Evolutionary conservation across 1,140 invertebrate species (phyloP), one percentile per base, ranked within the genome.

Genomic region (Formica exsecta): DNA sequence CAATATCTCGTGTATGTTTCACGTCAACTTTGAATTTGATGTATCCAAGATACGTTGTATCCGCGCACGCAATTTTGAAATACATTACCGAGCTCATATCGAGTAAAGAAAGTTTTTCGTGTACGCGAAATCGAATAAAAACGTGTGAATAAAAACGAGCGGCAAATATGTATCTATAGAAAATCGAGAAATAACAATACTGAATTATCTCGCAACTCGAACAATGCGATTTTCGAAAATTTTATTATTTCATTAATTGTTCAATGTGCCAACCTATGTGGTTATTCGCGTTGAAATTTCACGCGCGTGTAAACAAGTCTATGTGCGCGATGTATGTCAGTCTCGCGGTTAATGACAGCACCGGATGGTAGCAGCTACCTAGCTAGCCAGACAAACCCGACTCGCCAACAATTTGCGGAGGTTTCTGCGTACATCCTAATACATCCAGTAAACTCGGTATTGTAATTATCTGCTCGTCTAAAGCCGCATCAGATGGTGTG

Each of bases 101-200:
- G 16, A 61, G 22, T 77, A 32, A 77, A 13, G 13, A 51, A 1
- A 19, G 4, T 9, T 59, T n/a, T 13, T 41, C 22, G 7, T 22
- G n/a, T 16, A 13, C 9, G 9, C 19, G 11, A 11, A 11, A 32
- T 44, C 16, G 11, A 7, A 32, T 22, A 22, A 22, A 22, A 22
- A 22, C 9, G n/a, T 62, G 22, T 62, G 25, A 32, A 57, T 64
- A 65, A 32, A 64, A 77, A 59, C 1, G 6, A 25, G n/a, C 7
- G 5, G 51, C 41, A 22, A 51, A 29, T 29, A 29, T 29, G 25
- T 29, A 36, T 22, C 11, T 36, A 1, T 36, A 59, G 61, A 86
- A 89, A 89, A 89, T 89, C 83, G 57, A 61, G 65, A 83, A 89
- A 64, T 76, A 32, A 32, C 32, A 32, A 32, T 32, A 32, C 3